Evolutionary conservation across 1,140 invertebrate genomes (phyloP).

Genomic region (Temnothorax curvispinosus): DNA sequence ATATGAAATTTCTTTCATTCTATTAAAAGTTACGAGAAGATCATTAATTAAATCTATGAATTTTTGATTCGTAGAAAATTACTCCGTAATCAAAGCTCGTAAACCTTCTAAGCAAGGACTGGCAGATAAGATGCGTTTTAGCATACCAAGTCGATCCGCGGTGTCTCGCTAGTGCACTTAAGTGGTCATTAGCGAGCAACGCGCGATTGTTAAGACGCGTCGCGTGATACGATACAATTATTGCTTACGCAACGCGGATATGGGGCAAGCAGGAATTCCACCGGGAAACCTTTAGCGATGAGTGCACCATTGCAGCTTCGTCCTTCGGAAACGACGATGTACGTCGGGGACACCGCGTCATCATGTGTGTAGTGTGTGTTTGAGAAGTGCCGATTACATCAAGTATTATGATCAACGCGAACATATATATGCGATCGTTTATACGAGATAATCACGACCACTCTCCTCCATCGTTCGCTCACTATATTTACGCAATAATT

Average conservation of each 20-base stretch:
- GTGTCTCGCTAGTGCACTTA: neutral
- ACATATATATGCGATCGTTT: neutral
- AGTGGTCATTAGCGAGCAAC: conserved; percentile 17
- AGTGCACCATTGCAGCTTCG: neutral
- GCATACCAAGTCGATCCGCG: neutral
- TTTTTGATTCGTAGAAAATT: neutral
- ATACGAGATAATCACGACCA: neutral
- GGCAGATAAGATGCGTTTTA: neutral
- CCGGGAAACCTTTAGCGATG: neutral
- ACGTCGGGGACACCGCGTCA: neutral
- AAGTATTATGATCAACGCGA: neutral
- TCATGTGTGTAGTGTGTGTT: too few relatives aligned
- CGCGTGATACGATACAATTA: conserved; percentile 48
- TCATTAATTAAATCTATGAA: neutral
- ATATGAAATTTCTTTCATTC: neutral
- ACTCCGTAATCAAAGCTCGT: neutral
- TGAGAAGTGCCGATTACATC: conserved; percentile 2
- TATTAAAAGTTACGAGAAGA: neutral
- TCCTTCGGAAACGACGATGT: neutral
- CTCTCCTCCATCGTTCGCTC: neutral
- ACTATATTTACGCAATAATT: conserved; percentile 7
- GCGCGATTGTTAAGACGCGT: conserved; percentile 31
- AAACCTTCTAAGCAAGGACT: neutral
- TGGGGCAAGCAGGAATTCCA: conserved; percentile 35
- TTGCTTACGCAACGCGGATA: conserved; percentile 46